Conservation (phyloP, 2,888 invertebrate genomes). For the Diachrysia chrysitis region DNA sequence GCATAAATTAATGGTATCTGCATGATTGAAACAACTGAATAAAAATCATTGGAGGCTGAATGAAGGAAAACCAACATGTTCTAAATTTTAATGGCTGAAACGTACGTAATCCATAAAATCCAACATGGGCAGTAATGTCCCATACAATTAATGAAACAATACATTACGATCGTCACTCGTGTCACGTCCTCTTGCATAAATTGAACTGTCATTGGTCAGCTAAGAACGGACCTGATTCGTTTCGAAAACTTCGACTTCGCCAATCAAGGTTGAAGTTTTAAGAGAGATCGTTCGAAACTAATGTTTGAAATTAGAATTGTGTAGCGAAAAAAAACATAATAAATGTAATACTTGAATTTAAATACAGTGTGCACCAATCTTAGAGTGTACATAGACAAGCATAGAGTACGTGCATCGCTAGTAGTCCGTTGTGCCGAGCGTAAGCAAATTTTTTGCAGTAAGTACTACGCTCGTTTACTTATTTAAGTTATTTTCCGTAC, state of each 20-base stretch:
- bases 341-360: no score
- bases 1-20: no score
- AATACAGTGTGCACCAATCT: no score
- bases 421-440: no score
- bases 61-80: slow-evolving; percentile 7
- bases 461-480: no score
- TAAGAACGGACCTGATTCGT: slow-evolving; percentile 66
- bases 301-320: not conserved
- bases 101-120: slow-evolving; percentile 26
- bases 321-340: not conserved
- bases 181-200: slow-evolving; percentile 80
- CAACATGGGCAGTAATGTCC: slow-evolving; percentile 53
- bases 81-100: slow-evolving; percentile 29
- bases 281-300: slow-evolving; percentile 43
- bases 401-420: no score
- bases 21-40: no score
- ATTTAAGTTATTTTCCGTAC: no score
- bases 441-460: no score
- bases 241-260: slow-evolving; percentile 65
- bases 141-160: slow-evolving; percentile 71
- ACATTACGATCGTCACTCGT: slow-evolving; percentile 63
- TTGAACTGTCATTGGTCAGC: slow-evolving; percentile 73
- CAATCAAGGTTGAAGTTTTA: slow-evolving; percentile 61
- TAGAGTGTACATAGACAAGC: no score
- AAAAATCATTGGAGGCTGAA: not conserved